Base-by-base conservation (phyloP, 1,140 invertebrate species). In the Nilaparvata lugens region DNA sequence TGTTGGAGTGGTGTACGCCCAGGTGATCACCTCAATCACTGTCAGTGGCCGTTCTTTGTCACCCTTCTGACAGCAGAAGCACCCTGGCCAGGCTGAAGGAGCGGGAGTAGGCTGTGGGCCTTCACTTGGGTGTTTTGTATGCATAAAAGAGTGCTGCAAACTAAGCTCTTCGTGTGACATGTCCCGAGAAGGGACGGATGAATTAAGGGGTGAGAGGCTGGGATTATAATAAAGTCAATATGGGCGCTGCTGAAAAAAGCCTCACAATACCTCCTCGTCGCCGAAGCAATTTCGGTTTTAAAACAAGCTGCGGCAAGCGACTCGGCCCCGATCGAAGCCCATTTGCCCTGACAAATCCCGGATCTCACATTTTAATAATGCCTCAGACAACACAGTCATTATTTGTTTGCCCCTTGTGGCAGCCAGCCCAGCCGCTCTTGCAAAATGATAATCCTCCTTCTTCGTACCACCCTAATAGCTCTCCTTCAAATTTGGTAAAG, bases 181-280 rank as follows among this genome's bases (percentile, higher is more conserved):
- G 45, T 48, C 21, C 45, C 16, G 4, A 23, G 45, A 23, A 48
- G 45, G 45, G 16, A 45, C 31, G 45, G 21, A 48, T 48, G 45
- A 48, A 48, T 48, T 48, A 48, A 48, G 45, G 45, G 45, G 45
- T 48, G 45, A 48, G 45, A 48, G 45, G 45, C 45, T 23, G 45
- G 45, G 45, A 48, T 48, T 48, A 48, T 48, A 48, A 48, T 48
- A 48, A 48, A 48, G 45, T 48, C 45, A 48, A 48, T 48, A 48
- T 48, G 45, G 16, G 45, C 45, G 16, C 45, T 16, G 21, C 16
- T 48, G 45, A 48, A 48, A 48, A 48, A 48, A 48, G 11, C 6
- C 21, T 35, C 9, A 35, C 31, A 35, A 35, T 35, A 35, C 31
- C 45, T 18, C 45, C 21, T 23, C 16, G 16, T 23, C 45, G 45